Evolutionary conservation across 2,888 invertebrate species (phyloP).

Genomic region (Pyrocoelia pectoralis): DNA sequence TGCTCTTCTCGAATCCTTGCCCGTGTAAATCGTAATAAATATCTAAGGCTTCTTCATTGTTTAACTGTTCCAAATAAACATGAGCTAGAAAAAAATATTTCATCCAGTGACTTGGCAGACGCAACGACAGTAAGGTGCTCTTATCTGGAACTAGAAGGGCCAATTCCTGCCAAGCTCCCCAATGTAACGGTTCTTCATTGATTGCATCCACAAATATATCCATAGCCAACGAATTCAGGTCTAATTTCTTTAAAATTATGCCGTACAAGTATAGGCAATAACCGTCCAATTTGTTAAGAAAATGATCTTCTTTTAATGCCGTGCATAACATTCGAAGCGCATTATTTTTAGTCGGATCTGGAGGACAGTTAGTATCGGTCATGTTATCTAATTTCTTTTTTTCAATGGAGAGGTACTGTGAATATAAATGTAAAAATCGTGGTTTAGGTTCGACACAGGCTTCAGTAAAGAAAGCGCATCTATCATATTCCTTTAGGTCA

Average conservation of each 20-base stretch:
- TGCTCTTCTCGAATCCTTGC: slow-evolving; percentile 86
- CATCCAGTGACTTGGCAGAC: slow-evolving; percentile 92
- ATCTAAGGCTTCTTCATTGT: slow-evolving; percentile 88
- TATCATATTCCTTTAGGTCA: slow-evolving; percentile 89
- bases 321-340: slow-evolving; percentile 66
- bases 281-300: slow-evolving; percentile 78
- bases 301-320: slow-evolving; percentile 66
- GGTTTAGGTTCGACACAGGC: slow-evolving; percentile 75
- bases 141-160: slow-evolving; percentile 77
- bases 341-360: slow-evolving; percentile 64
- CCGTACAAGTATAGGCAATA: slow-evolving; percentile 91
- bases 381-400: slow-evolving; percentile 88
- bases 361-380: slow-evolving; percentile 66
- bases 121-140: slow-evolving; percentile 72
- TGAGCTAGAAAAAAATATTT: slow-evolving; percentile 91
- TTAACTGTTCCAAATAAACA: slow-evolving; percentile 86
- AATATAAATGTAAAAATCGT: slow-evolving; percentile 85
- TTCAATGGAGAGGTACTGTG: slow-evolving; percentile 88
- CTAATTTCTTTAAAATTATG: slow-evolving; percentile 86
- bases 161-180: slow-evolving; percentile 96
- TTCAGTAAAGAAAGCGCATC: slow-evolving; percentile 82
- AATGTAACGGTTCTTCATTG: slow-evolving; percentile 82
- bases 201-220: slow-evolving; percentile 82
- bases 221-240: slow-evolving; percentile 79
- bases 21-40: slow-evolving; percentile 79